Evolutionary conservation across 2,888 invertebrate genomes (phyloP), one percentile per base, ranked within the genome.

Genomic region (Trypoxylon attenuatum): DNA sequence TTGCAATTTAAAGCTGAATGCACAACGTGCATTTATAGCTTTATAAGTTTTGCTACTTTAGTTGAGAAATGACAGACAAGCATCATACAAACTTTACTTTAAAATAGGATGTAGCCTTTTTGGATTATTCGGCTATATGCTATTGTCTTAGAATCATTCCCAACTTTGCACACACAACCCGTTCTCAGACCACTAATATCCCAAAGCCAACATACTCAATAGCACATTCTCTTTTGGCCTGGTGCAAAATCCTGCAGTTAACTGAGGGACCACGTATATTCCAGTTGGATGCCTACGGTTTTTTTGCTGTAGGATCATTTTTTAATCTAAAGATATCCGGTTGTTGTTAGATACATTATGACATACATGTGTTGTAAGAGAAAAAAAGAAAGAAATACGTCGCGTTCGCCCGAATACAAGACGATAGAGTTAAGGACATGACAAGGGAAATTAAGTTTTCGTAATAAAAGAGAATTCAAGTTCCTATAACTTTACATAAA

Each of bases 191-290:
- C n/a, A n/a, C n/a, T n/a, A n/a, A n/a, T n/a, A n/a, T n/a, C n/a
- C n/a, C n/a, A n/a, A n/a, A n/a, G n/a, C n/a, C n/a, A n/a, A n/a
- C n/a, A n/a, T n/a, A 19, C 51, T 46, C 49, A 50, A 47, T 22
- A 53, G 52, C 27, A 29, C 47, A 46, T 52, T 53, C 41, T 46
- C n/a, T 53, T 55, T 47, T 47, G 29, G 51, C 27, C 46, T 57
- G 41, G 41, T 74, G 39, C 52, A 39, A 63, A 55, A 69, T 65
- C 25, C 43, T 53, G 61, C 10, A 58, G 45, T 69, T 58, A 66
- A 69, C 56, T 51, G 67, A 70, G 74, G 73, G 73, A 73, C 73
- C 73, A 73, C 59, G 25, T 50, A 16, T 63, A 66, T 70, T 51
- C 45, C 62, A 58, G 51, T 60, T 64, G 47, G 29, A 38, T 47